These are phyloP conservation scores for Discoglossus pictus DNA, from an alignment of 2,797 vertebrate species.

Conservation along the genomic window DNA sequence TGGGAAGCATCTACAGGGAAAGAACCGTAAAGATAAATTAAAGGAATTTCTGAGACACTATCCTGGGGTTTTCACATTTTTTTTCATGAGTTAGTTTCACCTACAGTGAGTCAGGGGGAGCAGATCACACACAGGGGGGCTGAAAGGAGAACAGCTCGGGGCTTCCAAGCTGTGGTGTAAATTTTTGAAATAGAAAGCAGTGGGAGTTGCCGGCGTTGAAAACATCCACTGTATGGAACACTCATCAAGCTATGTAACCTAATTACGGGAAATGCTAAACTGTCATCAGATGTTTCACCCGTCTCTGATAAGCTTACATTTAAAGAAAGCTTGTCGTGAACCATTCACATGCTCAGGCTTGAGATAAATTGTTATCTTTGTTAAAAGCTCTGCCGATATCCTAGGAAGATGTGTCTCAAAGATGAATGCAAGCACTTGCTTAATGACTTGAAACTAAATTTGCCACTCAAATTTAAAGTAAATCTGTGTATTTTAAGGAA, in stretches of 20 bases:
- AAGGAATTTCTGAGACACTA: constrained; percentile 21
- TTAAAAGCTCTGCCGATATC: too few relatives aligned
- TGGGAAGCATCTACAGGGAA: constrained; percentile 19
- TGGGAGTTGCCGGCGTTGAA: constrained; percentile 23
- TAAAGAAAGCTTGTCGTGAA: not conserved
- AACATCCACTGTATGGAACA: constrained; percentile 1
- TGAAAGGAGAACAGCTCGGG: constrained; percentile 10
- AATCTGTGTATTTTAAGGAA: too few relatives aligned
- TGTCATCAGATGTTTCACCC: constrained; percentile 25
- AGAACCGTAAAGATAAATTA: constrained; percentile 13
- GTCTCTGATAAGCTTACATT: constrained; percentile 32
- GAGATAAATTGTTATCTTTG: constrained; percentile 39
- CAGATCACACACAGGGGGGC: not conserved
- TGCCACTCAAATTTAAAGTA: too few relatives aligned
- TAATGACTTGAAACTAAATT: too few relatives aligned
- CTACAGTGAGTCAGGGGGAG: constrained; percentile 31
- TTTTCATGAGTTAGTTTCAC: constrained; percentile 33
- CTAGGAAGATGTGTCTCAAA: too few relatives aligned
- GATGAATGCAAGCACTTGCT: too few relatives aligned
- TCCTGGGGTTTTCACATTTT: constrained; percentile 33
- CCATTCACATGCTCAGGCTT: not conserved
- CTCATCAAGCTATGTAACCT: constrained; percentile 16
- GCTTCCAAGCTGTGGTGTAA: constrained; percentile 39
- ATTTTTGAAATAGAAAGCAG: constrained; percentile 39
- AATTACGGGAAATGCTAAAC: constrained; percentile 41